A percentile compares a stretch with the other conserved stretches of the same genome.
These are phyloP conservation scores for Nycticorax nycticorax DNA, from an alignment of 2,113 vertebrate species.

Conservation along the genomic window DNA sequence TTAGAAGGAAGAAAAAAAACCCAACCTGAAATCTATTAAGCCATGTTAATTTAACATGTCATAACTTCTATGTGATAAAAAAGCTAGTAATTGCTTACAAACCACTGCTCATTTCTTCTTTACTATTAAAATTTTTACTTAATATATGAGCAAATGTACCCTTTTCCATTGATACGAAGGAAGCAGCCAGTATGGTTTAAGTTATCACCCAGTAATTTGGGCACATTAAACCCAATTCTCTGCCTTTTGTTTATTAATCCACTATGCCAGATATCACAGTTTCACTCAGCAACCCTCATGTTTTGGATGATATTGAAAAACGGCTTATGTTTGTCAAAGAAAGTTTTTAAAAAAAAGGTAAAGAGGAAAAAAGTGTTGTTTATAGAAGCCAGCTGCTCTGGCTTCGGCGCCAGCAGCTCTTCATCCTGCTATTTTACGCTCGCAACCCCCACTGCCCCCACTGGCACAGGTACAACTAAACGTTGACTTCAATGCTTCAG, in stretches of 20 bases:
- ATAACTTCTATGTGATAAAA: neutral
- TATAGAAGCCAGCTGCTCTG: conserved; percentile 81
- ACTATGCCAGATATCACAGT: conserved; percentile 28
- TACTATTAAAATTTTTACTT: neutral
- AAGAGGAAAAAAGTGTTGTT: conserved; percentile 70
- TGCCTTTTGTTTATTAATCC: conserved; percentile 58
- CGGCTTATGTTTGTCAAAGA: conserved; percentile 39
- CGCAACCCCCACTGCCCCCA: conserved; percentile 67
- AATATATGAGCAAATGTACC: neutral
- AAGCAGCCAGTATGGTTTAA: conserved; percentile 28
- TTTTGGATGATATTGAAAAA: conserved; percentile 63
- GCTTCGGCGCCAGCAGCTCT: conserved; percentile 74
- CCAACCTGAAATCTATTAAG: neutral
- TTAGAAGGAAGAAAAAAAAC: neutral
- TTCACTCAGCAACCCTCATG: conserved; percentile 42
- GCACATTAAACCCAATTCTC: conserved; percentile 31
- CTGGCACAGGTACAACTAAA: conserved; percentile 81
- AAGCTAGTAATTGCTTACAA: conserved; percentile 31
- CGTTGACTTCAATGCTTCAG: conserved; percentile 80
- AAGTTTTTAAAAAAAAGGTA: neutral
- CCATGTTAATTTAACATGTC: neutral
- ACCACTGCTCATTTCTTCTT: neutral
- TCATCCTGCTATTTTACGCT: conserved; percentile 72
- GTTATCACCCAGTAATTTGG: conserved; percentile 51
- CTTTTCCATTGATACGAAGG: neutral